Conservation (phyloP, 2,888 invertebrate species). For the Drosophila robusta region DNA sequence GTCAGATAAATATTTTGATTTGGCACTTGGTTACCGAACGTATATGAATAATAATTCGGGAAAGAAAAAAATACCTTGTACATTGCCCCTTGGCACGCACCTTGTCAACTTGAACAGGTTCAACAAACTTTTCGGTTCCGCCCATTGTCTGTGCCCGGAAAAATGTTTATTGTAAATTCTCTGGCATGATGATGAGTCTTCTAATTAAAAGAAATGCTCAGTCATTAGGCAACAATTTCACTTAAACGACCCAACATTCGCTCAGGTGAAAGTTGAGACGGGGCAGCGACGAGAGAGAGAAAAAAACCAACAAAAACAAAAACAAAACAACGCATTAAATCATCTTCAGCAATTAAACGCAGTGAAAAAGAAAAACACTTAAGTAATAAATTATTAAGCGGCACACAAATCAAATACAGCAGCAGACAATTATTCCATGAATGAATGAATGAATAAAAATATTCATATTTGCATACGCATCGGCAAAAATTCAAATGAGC, state of each 20-base stretch:
- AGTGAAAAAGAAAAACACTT: slow-evolving; percentile 48
- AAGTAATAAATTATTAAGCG: slow-evolving; percentile 55
- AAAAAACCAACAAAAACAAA: slow-evolving; percentile 15
- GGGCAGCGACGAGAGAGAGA: slow-evolving; percentile 3
- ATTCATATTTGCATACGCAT: slow-evolving; percentile 13
- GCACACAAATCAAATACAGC: slow-evolving; percentile 51
- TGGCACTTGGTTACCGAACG: slow-evolving; percentile 28
- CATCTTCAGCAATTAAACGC: slow-evolving; percentile 64
- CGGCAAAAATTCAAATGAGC: slow-evolving; percentile 22
- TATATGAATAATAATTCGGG: slow-evolving; percentile 31
- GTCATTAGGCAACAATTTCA: slow-evolving; percentile 78
- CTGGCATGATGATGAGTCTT: slow-evolving; percentile 67
- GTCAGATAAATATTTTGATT: slow-evolving; percentile 41
- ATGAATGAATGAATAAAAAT: slow-evolving; percentile 20
- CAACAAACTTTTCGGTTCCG: slow-evolving; percentile 57
- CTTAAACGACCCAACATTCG: slow-evolving; percentile 48
- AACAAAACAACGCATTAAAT: slow-evolving; percentile 49
- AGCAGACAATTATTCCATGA: slow-evolving; percentile 18
- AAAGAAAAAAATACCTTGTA: slow-evolving; percentile 19
- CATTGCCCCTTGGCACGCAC: slow-evolving; percentile 52
- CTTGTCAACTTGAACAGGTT: slow-evolving; percentile 52
- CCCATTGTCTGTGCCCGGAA: slow-evolving; percentile 41
- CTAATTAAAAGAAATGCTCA: slow-evolving; percentile 74
- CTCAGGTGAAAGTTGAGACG: slow-evolving; percentile 67
- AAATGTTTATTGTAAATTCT: slow-evolving; percentile 48